These are phyloP conservation scores for Melikaiella ostensackeni DNA, from an alignment of 2,888 invertebrate species.

Conservation along the genomic window DNA sequence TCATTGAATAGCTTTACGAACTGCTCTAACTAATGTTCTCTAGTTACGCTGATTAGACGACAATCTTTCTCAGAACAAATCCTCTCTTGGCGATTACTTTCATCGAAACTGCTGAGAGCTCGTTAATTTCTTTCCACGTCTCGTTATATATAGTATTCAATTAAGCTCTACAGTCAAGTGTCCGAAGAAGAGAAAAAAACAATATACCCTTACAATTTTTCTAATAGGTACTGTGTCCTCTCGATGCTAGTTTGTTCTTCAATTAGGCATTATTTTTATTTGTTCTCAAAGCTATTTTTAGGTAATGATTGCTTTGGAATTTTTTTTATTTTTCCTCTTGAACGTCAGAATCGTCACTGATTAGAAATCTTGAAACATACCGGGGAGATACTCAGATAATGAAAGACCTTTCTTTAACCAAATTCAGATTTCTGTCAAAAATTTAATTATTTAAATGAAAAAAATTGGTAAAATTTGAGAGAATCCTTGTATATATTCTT, in stretches of 20 bases:
- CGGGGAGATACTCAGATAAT: not conserved
- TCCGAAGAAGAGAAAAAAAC: not conserved
- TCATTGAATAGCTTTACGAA: not conserved
- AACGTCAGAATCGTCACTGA: not conserved
- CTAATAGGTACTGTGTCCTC: not conserved
- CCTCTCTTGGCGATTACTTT: not conserved
- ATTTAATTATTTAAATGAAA: not conserved
- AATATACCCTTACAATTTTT: not conserved
- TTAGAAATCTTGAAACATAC: not conserved
- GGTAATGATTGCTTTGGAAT: not conserved
- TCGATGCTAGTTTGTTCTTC: not conserved
- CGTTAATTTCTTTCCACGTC: not conserved
- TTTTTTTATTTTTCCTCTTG: not conserved
- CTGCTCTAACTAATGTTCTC: constrained; percentile 14
- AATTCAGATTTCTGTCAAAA: not conserved
- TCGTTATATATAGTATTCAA: not conserved
- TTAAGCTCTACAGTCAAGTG: not conserved
- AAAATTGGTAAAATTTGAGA: not conserved
- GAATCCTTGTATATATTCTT: not conserved
- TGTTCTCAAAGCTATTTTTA: not conserved
- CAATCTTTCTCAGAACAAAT: constrained; percentile 19
- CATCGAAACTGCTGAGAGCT: constrained; percentile 6
- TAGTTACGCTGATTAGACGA: constrained; percentile 25
- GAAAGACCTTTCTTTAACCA: not conserved
- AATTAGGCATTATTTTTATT: not conserved